Percentiles rank a stretch among this genome's conserved stretches.
These are phyloP conservation scores for Serranus cabrilla DNA, from an alignment of 2,797 vertebrate genomes.

Conservation along the genomic window DNA sequence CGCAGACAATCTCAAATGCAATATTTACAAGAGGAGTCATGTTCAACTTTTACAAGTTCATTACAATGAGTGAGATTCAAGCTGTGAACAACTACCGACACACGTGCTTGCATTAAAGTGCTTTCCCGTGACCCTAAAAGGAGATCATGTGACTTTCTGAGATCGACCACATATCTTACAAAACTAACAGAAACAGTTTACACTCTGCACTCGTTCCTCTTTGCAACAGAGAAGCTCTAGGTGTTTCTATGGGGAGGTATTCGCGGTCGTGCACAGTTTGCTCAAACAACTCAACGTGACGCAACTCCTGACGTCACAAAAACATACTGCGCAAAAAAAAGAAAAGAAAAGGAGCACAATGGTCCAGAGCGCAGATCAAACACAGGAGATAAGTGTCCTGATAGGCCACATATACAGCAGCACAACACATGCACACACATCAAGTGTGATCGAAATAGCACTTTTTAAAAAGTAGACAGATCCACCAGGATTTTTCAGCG, in stretches of 20 bases:
- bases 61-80: slow-evolving; percentile 74
- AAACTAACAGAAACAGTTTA: slow-evolving; percentile 35
- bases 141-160: slow-evolving; percentile 61
- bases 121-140: slow-evolving; percentile 76
- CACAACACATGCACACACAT: slow-evolving; percentile 20
- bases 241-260: slow-evolving; percentile 56
- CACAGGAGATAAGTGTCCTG: slow-evolving; percentile 56
- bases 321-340: slow-evolving; percentile 12
- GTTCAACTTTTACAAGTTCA: slow-evolving; percentile 64
- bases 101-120: slow-evolving; percentile 80
- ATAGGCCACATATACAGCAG: slow-evolving; percentile 28
- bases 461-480: slow-evolving; percentile 71
- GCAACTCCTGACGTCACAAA: slow-evolving; percentile 53
- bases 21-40: slow-evolving; percentile 66
- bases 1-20: slow-evolving; percentile 69
- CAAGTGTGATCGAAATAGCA: slow-evolving; percentile 1
- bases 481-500: slow-evolving; percentile 72
- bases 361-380: slow-evolving; percentile 57
- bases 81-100: slow-evolving; percentile 57
- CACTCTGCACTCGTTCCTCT: slow-evolving; percentile 25
- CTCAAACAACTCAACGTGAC: slow-evolving; percentile 53
- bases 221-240: slow-evolving; percentile 16
- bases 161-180: slow-evolving; percentile 8
- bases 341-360: slow-evolving; percentile 34
- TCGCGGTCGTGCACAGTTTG: slow-evolving; percentile 51